Base-by-base conservation (phyloP, 37 sponge, comb jelly and placozoan genomes). In the Crambe crambe region DNA sequence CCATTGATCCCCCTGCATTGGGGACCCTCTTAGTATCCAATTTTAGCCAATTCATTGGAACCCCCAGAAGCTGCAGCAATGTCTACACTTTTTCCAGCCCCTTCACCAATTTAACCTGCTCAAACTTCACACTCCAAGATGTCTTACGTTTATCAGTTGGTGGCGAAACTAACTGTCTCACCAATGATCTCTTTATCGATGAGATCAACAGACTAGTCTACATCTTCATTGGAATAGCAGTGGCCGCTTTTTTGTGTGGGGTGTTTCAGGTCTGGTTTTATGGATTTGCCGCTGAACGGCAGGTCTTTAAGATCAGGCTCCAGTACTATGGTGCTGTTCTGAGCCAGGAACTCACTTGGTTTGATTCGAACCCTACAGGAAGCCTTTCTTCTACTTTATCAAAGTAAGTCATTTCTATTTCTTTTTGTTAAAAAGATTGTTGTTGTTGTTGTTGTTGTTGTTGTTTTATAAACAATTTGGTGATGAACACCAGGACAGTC, bases 291-390 rank as follows among this genome's bases (percentile, higher is more conserved):
- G 68, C 70, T 8, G 72, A 85, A 43, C 86, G 80, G 3, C 90
- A 90, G 82, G 58, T 72, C 17, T 57, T 75, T 36, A 80, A 81
- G 43, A 85, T 92, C 37, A 44, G 89, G 17, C 36, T 70, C 68
- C 22, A 0, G 20, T 79, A 63, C 62, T 92, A 75, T 73, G 47
- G 70, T 5, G 71, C 89, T 34, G 68, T 92, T 36, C 83, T 92
- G 73, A 76, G 86, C 30, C 93, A 91, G 85, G 80, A 95, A n/a
- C 67, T 86, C 32, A 84, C 76, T 8, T 95, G 87, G 90, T 95
- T 93, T 81, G 96, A 95, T 66, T 75, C 43, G 18, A 90, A 81
- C 58, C 57, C 74, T 27, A 60, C 65, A 37, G 90, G 90, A 65
- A 81, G 75, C 35, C 72, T 90, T 36, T 42, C 70, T 15, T 76